Evolutionary conservation across 1,140 invertebrate species (phyloP).

Genomic region (Trigoniulus corallinus): DNA sequence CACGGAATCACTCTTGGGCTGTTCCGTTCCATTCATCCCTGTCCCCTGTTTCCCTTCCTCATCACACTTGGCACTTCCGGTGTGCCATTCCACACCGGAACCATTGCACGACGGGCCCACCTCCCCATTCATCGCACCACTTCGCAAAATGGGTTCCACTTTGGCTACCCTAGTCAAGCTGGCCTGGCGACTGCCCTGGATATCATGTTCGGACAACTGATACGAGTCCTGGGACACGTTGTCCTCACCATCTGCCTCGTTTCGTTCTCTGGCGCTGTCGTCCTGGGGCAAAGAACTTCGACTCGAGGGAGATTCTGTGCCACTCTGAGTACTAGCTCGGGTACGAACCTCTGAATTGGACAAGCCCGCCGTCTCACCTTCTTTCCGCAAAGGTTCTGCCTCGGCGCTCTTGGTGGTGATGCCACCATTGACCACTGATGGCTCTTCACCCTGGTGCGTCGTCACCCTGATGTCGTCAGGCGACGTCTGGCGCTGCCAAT

Average conservation of each 20-base stretch:
- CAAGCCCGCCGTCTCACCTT: not conserved
- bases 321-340: not conserved
- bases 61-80: no score
- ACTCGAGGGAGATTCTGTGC: not conserved
- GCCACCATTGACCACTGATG: no score
- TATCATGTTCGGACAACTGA: constrained; percentile 18
- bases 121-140: not conserved
- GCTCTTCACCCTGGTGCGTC: no score
- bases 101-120: not conserved
- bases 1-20: not conserved
- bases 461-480: no score
- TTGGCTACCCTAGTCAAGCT: not conserved
- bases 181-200: not conserved
- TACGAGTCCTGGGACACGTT: constrained; percentile 26
- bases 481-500: no score
- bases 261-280: not conserved
- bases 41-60: constrained; percentile 13
- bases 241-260: constrained; percentile 22
- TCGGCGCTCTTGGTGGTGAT: no score
- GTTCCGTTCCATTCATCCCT: constrained; percentile 8
- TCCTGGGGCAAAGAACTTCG: no score
- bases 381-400: not conserved
- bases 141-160: not conserved
- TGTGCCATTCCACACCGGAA: not conserved
- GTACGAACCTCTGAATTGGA: not conserved